These are phyloP conservation scores for pig (Sus scrofa) DNA, from an alignment of 2,113 vertebrate species.

Conservation along the genomic window DNA sequence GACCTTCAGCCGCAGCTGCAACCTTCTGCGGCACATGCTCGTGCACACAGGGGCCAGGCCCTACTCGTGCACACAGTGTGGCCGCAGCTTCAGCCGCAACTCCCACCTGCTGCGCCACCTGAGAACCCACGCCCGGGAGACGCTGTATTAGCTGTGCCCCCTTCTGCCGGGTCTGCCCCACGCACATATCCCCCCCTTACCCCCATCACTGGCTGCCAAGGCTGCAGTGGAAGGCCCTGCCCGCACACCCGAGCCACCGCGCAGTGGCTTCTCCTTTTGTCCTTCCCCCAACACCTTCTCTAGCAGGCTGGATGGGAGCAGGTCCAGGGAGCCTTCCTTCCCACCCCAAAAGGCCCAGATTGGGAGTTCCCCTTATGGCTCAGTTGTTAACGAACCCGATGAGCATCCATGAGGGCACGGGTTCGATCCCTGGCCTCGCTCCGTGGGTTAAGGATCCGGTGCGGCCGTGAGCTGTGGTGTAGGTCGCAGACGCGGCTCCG, in stretches of 20 bases:
- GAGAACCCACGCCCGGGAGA: conserved; percentile 76
- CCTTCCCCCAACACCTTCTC: not conserved
- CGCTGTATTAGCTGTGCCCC: conserved; percentile 48
- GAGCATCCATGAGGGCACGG: no score
- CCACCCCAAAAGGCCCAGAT: not conserved
- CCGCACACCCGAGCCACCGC: no score
- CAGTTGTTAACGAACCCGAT: no score
- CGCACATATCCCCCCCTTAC: not conserved
- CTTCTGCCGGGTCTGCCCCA: rapidly evolving
- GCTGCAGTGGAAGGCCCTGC: not conserved
- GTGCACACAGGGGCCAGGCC: conserved; percentile 76
- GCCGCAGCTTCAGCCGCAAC: conserved; percentile 81
- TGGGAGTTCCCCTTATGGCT: no score
- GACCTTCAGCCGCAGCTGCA: conserved; percentile 77
- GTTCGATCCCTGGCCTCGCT: no score
- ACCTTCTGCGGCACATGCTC: conserved; percentile 78
- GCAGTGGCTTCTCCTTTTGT: not conserved
- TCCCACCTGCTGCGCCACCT: conserved; percentile 81
- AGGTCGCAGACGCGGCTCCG: no score
- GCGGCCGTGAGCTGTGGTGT: no score
- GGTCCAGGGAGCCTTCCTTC: not conserved
- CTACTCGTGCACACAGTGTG: conserved; percentile 73
- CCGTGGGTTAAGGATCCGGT: no score
- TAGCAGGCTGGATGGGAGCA: not conserved
- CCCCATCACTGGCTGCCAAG: not conserved